These are phyloP conservation scores for Coptotermes formosanus DNA, from an alignment of 1,140 invertebrate species.

Conservation along the genomic window DNA sequence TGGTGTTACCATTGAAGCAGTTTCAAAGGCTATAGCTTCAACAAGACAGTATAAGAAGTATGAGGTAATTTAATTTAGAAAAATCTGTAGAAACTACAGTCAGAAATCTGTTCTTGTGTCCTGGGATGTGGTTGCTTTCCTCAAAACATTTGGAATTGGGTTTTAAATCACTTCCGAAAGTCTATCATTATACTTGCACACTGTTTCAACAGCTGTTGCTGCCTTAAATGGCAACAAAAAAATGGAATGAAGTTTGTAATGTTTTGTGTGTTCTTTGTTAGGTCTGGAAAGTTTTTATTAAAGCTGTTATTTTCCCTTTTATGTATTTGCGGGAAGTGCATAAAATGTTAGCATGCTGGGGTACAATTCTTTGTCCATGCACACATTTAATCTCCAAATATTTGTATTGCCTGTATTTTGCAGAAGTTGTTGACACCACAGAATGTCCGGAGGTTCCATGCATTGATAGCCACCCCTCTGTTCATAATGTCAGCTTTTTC, in stretches of 20 bases:
- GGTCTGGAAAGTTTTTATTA: too few species aligned
- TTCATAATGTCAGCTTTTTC: slow-evolving; percentile 75
- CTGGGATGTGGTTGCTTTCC: too few species aligned
- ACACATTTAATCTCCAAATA: slow-evolving; percentile 23
- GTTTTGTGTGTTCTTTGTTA: too few species aligned
- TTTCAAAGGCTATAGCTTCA: slow-evolving; percentile 51
- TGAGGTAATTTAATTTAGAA: slow-evolving; percentile 36
- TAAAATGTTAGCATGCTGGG: not conserved
- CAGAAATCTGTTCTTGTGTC: too few species aligned
- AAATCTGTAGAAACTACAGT: too few species aligned
- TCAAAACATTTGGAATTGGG: too few species aligned
- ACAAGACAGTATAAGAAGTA: slow-evolving; percentile 33
- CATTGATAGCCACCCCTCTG: slow-evolving; percentile 65
- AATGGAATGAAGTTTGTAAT: too few species aligned
- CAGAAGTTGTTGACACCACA: slow-evolving; percentile 34
- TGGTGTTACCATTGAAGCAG: slow-evolving; percentile 69
- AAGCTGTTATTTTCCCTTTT: too few species aligned
- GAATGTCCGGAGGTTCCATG: slow-evolving; percentile 60
- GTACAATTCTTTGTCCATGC: not conserved
- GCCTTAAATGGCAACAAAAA: too few species aligned
- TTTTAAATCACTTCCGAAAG: too few species aligned
- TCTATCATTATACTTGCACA: too few species aligned
- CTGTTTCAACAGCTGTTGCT: too few species aligned
- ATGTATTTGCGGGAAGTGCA: not conserved
- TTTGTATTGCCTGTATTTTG: slow-evolving; percentile 36